phyloP scores from a whole-genome alignment of 2,113 vertebrate genomes.

The Opisthocomus hoazin region DNA sequence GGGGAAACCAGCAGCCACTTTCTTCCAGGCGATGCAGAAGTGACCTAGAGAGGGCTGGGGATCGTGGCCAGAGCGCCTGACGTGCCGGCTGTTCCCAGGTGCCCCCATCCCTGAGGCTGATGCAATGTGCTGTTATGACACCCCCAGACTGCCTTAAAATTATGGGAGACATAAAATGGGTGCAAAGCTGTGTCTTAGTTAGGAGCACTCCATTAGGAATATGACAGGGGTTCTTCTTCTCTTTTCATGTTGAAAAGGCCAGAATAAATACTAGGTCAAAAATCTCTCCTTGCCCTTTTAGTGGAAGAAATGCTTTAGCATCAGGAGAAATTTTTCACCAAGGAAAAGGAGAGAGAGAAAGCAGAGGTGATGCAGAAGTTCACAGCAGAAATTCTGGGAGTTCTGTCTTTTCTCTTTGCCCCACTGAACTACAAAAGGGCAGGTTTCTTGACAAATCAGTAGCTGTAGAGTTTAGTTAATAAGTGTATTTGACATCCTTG shows the following conservation, averaged over 20 bases:
- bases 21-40: not conserved
- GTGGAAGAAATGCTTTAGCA: not conserved
- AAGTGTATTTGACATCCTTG: not conserved
- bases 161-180: rapidly evolving
- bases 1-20: not conserved
- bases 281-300: not conserved
- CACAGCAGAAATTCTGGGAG: not conserved
- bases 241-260: not conserved
- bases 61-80: not conserved
- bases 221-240: not conserved
- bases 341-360: not conserved
- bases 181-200: not conserved
- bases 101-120: not conserved
- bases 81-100: rapidly evolving
- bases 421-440: not conserved
- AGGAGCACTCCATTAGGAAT: not conserved
- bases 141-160: not conserved
- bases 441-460: not conserved
- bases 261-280: not conserved
- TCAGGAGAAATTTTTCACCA: not conserved
- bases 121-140: not conserved
- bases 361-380: not conserved
- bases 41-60: not conserved
- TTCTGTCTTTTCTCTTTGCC: not conserved
- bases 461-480: not conserved